phyloP scores from a whole-genome alignment of 2,113 vertebrate genomes.

The Lutjanus erythropterus region DNA sequence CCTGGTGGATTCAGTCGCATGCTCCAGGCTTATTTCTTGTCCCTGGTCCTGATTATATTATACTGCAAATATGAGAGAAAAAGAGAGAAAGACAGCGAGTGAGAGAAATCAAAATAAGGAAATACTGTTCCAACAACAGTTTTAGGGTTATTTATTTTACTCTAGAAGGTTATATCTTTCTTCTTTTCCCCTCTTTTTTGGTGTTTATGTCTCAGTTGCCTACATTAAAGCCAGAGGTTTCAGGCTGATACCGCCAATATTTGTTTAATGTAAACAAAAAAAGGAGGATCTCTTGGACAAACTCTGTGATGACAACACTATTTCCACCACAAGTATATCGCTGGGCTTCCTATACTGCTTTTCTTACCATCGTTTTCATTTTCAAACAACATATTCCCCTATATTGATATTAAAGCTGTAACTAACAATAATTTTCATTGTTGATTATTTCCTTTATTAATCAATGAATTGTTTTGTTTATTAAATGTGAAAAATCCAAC shows the following conservation, averaged over 20 bases:
- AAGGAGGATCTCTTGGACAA: neutral
- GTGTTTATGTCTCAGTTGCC: neutral
- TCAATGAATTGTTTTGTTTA: too few relatives aligned
- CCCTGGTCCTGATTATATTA: constrained; percentile 27
- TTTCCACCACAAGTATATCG: neutral
- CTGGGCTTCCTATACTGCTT: neutral
- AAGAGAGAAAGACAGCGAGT: neutral
- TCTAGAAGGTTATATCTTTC: neutral
- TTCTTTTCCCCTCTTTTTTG: too few relatives aligned
- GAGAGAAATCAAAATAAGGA: constrained; percentile 34
- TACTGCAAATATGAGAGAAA: constrained; percentile 12
- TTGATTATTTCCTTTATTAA: neutral
- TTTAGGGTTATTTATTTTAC: constrained; percentile 7
- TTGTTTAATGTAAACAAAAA: neutral
- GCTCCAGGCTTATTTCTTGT: constrained; percentile 33
- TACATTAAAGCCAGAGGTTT: neutral
- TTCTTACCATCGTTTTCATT: neutral
- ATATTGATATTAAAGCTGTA: neutral
- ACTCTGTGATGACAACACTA: neutral
- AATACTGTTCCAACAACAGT: neutral
- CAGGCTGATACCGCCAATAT: neutral
- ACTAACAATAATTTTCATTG: neutral
- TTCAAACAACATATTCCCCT: neutral
- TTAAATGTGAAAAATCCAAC: neutral
- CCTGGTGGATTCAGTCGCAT: constrained; percentile 18